Percentiles rank a stretch among this genome's conserved stretches.
These are phyloP conservation scores for Erythrocercus mccallii DNA, from an alignment of 2,113 vertebrate species.

Conservation along the genomic window DNA sequence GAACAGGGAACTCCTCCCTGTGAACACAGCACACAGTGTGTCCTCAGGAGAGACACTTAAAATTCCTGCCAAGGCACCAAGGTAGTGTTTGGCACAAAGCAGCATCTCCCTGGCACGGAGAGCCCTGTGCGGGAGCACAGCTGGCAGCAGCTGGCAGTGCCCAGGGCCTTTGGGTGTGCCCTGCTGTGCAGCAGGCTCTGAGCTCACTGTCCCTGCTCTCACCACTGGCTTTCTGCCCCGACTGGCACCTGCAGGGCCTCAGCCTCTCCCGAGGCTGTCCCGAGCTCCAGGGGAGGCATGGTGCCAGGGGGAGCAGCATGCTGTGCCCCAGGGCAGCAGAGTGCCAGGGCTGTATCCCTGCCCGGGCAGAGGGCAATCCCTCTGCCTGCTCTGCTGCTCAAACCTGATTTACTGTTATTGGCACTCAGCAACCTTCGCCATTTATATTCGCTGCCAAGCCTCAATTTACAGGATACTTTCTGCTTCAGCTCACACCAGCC, in stretches of 20 bases:
- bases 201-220: accelerated
- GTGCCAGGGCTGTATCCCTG: background rate
- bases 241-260: background rate
- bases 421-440: constrained; percentile 27
- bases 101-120: background rate
- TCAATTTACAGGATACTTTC: constrained; percentile 50
- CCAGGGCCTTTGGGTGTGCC: too few species aligned
- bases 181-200: background rate
- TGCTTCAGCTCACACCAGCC: constrained; percentile 22
- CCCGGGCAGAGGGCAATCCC: background rate
- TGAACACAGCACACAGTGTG: background rate
- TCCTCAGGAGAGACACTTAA: background rate
- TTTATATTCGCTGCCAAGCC: constrained; percentile 48
- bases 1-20: background rate
- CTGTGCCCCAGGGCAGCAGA: background rate
- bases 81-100: background rate
- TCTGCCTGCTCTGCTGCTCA: background rate
- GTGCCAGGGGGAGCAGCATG: too few species aligned
- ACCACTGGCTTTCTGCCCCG: background rate
- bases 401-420: constrained; percentile 19
- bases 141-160: background rate
- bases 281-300: accelerated
- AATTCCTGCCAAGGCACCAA: background rate
- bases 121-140: background rate
- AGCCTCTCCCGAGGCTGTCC: too few species aligned